Base-by-base conservation (phyloP, 1,140 invertebrate species). In the Neodiprion pinetum region DNA sequence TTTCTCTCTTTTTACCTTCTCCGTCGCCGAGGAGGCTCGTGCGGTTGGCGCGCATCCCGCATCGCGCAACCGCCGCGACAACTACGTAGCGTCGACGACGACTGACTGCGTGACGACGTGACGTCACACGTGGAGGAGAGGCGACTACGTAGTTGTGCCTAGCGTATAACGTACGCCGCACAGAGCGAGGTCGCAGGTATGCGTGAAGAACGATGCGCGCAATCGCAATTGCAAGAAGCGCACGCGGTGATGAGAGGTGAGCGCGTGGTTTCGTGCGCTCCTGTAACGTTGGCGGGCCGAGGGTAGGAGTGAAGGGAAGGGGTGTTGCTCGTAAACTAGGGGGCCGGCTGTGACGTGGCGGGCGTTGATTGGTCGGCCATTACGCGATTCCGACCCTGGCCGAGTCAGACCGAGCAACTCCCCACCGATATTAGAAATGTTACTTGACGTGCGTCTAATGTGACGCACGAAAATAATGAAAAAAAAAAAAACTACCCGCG, bases 311-410 rank as follows among this genome's bases (percentile, higher is more conserved):
- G 28, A 40, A 40, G 28, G 28, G 28, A 40, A 40, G 5, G 2
- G 28, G 28, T 40, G 28, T 49, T 23, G 53, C 47, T 9, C n/a
- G 50, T 48, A 69, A 53, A n/a, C 66, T 14, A 69, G 81, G 81
- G 80, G 83, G 82, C 81, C 73, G 79, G 80, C 74, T 23, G 79
- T 86, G 85, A 87, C 85, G 85, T 86, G 80, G 84, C 78, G 69
- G 8, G 1, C n/a, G 14, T 0, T 67, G 47, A 85, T 86, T 86
- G 74, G 85, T 40, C 28, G 2, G 28, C 28, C 28, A 40, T 40
- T 40, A 40, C 28, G 28, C 28, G 28, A 40, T 40, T 40, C 28
- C 28, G 28, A 86, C 50, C 8, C 61, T 17, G 61, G 47, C 8
- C 50, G 8, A 76, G 72, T 40, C 28, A 40, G 28, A 40, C 28